Conservation (phyloP, 1,140 invertebrate species). For the Megalonaias nervosa region DNA sequence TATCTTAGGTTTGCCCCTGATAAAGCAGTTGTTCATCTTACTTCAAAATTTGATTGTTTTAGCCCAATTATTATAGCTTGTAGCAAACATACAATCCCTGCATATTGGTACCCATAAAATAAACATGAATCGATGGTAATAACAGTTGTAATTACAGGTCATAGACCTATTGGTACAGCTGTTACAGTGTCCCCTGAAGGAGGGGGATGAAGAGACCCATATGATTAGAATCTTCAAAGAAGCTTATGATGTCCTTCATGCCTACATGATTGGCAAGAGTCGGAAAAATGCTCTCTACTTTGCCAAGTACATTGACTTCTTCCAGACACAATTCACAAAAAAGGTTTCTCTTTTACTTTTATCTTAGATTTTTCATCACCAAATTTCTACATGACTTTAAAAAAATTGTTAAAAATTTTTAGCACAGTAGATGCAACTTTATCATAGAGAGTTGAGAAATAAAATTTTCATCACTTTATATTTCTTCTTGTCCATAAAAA, state of each 20-base stretch:
- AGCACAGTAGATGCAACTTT: no score
- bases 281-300: conserved; percentile 71
- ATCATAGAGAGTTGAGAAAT: neutral
- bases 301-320: conserved; percentile 72
- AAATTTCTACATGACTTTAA: no score
- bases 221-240: conserved; percentile 67
- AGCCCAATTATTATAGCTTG: no score
- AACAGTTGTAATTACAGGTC: conserved; percentile 45
- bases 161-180: conserved; percentile 69
- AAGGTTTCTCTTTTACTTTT: conserved; percentile 46
- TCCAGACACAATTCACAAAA: conserved; percentile 70
- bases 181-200: conserved; percentile 64
- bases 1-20: no score
- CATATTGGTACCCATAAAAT: no score
- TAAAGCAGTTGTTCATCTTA: no score
- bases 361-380: no score
- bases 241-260: conserved; percentile 69
- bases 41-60: no score
- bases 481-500: no score
- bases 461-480: neutral
- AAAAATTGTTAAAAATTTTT: no score
- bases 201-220: conserved; percentile 64
- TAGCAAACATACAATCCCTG: no score
- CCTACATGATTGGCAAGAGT: conserved; percentile 71
- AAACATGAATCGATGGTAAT: no score